A percentile compares a stretch with the other conserved stretches of the same genome.
phyloP scores from a whole-genome alignment of 2,113 vertebrate species.

The Oophaga pumilio region DNA sequence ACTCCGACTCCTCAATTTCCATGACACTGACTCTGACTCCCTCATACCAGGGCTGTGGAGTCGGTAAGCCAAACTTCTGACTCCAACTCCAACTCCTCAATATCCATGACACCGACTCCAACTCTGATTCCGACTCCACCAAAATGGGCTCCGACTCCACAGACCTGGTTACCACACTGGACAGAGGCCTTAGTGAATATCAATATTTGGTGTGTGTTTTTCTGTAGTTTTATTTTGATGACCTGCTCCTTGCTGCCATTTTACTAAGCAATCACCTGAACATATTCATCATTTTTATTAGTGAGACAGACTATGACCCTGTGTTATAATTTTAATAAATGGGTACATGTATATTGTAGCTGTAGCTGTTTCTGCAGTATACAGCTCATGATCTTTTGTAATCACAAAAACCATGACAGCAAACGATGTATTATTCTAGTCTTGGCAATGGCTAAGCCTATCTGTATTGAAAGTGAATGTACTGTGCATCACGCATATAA shows the following conservation, averaged over 20 bases:
- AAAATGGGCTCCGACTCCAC: too few relatives aligned
- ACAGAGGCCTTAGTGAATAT: background rate
- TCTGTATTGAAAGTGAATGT: background rate
- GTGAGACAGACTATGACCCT: too few relatives aligned
- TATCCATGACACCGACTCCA: too few relatives aligned
- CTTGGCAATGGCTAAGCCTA: background rate
- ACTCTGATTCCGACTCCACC: too few relatives aligned
- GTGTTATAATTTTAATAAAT: background rate
- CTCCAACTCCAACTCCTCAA: too few relatives aligned
- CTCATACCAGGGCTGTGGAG: too few relatives aligned
- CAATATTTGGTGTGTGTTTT: background rate
- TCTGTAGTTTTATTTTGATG: background rate
- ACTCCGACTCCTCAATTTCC: too few relatives aligned
- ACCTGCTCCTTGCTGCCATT: background rate
- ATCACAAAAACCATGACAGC: background rate
- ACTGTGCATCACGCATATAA: background rate
- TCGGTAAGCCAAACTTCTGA: too few relatives aligned
- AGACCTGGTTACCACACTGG: too few relatives aligned
- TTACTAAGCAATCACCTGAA: background rate
- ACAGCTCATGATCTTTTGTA: background rate
- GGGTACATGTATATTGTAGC: background rate
- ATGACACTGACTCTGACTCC: too few relatives aligned
- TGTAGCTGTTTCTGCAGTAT: background rate
- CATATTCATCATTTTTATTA: too few relatives aligned
- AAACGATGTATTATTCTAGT: background rate